A percentile compares a stretch with the other conserved stretches of the same genome.
Conservation (phyloP, 2,888 invertebrate genomes). For the Scaeva pyrastri region DNA sequence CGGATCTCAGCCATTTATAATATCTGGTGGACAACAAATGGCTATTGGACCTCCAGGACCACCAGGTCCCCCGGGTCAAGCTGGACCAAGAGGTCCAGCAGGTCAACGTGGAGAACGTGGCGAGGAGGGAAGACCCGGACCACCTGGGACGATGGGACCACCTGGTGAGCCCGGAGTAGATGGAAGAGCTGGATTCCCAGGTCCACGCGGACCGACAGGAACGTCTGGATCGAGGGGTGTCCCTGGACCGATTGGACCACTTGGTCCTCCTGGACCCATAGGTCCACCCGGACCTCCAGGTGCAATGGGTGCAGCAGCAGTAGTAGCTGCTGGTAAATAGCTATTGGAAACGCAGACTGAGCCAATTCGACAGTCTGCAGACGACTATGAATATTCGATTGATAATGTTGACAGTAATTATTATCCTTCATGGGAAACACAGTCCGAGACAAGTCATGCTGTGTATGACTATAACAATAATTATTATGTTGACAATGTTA, state of each 20-base stretch:
- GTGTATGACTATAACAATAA: neutral
- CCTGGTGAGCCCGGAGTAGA: constrained; percentile 54
- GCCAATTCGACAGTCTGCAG: neutral
- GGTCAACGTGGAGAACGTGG: constrained; percentile 61
- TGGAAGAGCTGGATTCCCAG: constrained; percentile 63
- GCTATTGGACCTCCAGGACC: constrained; percentile 67
- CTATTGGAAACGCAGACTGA: neutral
- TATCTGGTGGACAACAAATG: constrained; percentile 35
- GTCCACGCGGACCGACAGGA: constrained; percentile 28
- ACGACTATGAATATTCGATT: neutral
- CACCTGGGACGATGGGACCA: constrained; percentile 50
- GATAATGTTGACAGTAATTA: too few species aligned
- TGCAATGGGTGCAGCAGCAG: neutral
- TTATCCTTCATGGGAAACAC: too few species aligned
- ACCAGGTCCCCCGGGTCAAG: constrained; percentile 66
- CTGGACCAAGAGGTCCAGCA: constrained; percentile 50
- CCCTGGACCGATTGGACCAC: constrained; percentile 55
- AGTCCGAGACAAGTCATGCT: neutral
- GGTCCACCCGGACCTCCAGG: constrained; percentile 43
- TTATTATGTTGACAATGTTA: neutral
- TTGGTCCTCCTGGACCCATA: constrained; percentile 41
- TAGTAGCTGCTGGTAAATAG: constrained; percentile 3
- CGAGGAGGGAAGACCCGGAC: constrained; percentile 53
- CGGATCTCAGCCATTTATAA: constrained; percentile 13
- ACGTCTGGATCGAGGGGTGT: constrained; percentile 48